Conservation (phyloP, 1,140 invertebrate genomes). For the Diorhabda elongata region DNA sequence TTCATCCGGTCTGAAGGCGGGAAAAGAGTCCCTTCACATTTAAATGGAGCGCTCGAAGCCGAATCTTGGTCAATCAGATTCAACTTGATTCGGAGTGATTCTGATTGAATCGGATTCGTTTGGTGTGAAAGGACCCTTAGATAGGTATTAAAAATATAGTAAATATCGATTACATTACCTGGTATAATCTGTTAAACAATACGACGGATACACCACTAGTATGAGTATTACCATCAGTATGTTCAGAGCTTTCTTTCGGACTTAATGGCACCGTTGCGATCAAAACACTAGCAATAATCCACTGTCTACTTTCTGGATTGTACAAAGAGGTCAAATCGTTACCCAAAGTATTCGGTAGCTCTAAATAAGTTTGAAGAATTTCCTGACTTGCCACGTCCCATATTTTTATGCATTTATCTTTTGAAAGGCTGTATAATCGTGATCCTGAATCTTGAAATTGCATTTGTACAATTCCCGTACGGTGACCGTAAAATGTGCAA, state of each 20-base stretch:
- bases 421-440: constrained; percentile 57
- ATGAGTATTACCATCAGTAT: constrained; percentile 67
- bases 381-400: constrained; percentile 60
- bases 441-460: constrained; percentile 55
- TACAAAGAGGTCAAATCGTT: constrained; percentile 58
- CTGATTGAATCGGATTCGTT: no score
- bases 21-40: no score
- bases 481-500: constrained; percentile 63
- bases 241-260: constrained; percentile 56
- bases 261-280: constrained; percentile 59
- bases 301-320: constrained; percentile 58
- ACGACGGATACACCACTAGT: constrained; percentile 58
- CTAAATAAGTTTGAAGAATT: constrained; percentile 62
- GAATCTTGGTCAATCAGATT: no score
- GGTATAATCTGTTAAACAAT: constrained; percentile 65
- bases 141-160: no score
- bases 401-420: constrained; percentile 65
- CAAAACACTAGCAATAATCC: constrained; percentile 58
- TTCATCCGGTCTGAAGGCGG: no score
- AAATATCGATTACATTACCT: constrained; percentile 40
- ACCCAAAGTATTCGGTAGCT: constrained; percentile 55
- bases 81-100: no score
- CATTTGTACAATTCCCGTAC: constrained; percentile 61
- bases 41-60: no score
- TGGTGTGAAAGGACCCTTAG: no score